phyloP scores from a whole-genome alignment of 1,140 invertebrate species.

The Cotesia vestalis region DNA sequence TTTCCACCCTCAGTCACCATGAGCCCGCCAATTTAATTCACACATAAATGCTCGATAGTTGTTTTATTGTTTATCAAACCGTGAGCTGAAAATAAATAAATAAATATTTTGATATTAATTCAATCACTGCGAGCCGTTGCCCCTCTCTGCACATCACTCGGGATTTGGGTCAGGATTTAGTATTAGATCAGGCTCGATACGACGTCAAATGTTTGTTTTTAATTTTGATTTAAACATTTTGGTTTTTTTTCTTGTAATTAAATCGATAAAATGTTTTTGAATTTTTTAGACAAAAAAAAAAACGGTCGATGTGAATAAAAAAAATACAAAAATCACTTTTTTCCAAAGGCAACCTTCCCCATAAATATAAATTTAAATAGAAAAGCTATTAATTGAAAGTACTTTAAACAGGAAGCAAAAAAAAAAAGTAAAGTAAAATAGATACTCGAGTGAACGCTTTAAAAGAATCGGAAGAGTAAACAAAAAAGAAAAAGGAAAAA shows the following conservation, averaged over 20 bases:
- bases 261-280: too few species aligned
- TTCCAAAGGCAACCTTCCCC: background rate
- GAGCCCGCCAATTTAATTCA: too few species aligned
- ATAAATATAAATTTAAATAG: conserved; percentile 3
- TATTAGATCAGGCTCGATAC: too few species aligned
- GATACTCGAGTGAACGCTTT: background rate
- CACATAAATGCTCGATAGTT: conserved; percentile 25
- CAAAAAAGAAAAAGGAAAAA: conserved; percentile 6
- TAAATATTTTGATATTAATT: background rate
- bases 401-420: conserved; percentile 2
- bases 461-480: background rate
- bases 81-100: conserved; percentile 26
- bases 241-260: too few species aligned
- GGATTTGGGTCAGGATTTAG: too few species aligned
- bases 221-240: too few species aligned
- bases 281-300: too few species aligned
- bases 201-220: too few species aligned
- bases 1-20: too few species aligned
- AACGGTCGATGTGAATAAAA: too few species aligned
- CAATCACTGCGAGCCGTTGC: too few species aligned
- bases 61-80: background rate
- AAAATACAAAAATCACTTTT: background rate
- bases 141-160: too few species aligned
- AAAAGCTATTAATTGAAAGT: background rate
- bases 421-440: background rate